phyloP scores from a whole-genome alignment of 2,113 vertebrate genomes.

The Salvator merianae region DNA sequence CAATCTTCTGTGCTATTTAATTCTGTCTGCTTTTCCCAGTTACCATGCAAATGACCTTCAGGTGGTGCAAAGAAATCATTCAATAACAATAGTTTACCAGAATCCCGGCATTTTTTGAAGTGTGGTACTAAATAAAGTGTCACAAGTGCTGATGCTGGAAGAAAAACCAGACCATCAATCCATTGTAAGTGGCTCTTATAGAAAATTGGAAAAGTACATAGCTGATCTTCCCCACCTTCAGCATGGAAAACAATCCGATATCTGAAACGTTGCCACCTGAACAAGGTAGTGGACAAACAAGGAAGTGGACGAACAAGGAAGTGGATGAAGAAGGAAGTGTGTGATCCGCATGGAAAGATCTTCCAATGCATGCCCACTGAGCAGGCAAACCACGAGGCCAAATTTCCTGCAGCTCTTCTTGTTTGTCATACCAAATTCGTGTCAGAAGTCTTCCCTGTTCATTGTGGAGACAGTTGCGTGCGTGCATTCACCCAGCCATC shows the following conservation, averaged over 20 bases:
- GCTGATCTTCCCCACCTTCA: too few relatives aligned
- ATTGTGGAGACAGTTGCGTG: not conserved
- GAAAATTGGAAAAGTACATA: not conserved
- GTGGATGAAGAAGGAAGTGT: not conserved
- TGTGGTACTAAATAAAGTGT: not conserved
- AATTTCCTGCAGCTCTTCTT: too few relatives aligned
- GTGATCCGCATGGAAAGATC: not conserved
- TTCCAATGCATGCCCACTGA: not conserved
- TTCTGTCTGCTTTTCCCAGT: not conserved
- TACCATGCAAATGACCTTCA: slow-evolving; percentile 31
- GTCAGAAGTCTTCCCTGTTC: not conserved
- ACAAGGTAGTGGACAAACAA: too few relatives aligned
- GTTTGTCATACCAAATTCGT: not conserved
- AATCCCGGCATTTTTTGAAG: slow-evolving; percentile 21
- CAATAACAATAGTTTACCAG: not conserved
- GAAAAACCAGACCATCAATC: not conserved
- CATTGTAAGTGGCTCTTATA: not conserved
- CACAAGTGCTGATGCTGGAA: slow-evolving; percentile 31
- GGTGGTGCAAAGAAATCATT: not conserved
- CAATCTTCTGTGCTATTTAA: slow-evolving; percentile 39
- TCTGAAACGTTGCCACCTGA: too few relatives aligned
- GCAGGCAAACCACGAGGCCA: not conserved
- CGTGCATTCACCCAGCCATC: not conserved
- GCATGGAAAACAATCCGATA: not conserved
- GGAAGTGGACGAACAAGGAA: too few relatives aligned